Conservation (phyloP, 2,113 vertebrate species). For the Cololabis saira region DNA sequence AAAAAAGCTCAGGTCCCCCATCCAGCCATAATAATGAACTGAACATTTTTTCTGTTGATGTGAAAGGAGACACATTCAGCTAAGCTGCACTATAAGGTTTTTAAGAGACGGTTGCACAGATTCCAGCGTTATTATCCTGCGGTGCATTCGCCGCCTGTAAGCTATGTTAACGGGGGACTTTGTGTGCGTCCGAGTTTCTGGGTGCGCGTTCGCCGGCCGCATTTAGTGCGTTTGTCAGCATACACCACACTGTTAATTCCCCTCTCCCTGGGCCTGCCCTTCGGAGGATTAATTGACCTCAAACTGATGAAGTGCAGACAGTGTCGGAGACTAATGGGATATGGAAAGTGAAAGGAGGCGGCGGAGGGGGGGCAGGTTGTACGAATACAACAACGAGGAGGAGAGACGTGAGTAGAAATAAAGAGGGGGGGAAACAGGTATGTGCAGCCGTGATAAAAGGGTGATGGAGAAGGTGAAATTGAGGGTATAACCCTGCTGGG, state of each 20-base stretch:
- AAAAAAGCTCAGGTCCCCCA: slow-evolving; percentile 18
- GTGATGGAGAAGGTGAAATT: slow-evolving; percentile 52
- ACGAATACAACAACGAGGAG: slow-evolving; percentile 25
- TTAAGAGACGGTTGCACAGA: neutral
- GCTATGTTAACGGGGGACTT: neutral
- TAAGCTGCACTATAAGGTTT: neutral
- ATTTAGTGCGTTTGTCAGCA: slow-evolving; percentile 48
- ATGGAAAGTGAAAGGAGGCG: slow-evolving; percentile 26
- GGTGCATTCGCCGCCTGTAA: neutral
- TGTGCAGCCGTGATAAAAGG: slow-evolving; percentile 4
- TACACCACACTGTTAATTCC: slow-evolving; percentile 33
- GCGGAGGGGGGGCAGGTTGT: neutral
- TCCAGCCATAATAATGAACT: slow-evolving; percentile 4
- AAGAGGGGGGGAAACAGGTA: neutral
- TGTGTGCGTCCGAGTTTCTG: slow-evolving; percentile 9
- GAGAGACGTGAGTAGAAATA: slow-evolving; percentile 31
- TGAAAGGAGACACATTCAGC: slow-evolving; percentile 26
- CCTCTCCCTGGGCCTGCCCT: slow-evolving; percentile 30
- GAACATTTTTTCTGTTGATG: slow-evolving; percentile 18
- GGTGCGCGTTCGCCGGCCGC: slow-evolving; percentile 11
- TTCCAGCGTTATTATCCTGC: slow-evolving; percentile 13
- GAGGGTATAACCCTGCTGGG: slow-evolving; percentile 33
- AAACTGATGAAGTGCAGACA: slow-evolving; percentile 51
- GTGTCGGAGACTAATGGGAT: slow-evolving; percentile 35
- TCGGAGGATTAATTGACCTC: slow-evolving; percentile 53